Percentiles rank a stretch among this genome's conserved stretches.
phyloP scores from a whole-genome alignment of 2,888 invertebrate genomes.

The Meteorus cinctellus region DNA sequence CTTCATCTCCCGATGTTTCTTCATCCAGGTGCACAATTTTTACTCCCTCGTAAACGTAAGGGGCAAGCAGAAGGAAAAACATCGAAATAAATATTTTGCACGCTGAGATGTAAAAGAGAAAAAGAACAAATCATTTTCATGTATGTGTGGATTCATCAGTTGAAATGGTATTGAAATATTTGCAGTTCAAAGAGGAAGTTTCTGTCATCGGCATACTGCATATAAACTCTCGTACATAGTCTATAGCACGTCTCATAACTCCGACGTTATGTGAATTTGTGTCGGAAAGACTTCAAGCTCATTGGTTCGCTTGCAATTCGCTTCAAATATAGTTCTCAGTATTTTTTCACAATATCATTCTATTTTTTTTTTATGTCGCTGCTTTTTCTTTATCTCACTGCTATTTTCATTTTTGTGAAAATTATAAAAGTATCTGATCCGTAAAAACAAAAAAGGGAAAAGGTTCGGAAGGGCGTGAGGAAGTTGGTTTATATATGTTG shows the following conservation, averaged over 20 bases:
- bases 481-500: conserved; percentile 27
- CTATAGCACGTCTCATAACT: conserved; percentile 29
- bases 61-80: not conserved
- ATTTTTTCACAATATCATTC: conserved; percentile 2
- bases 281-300: conserved; percentile 11
- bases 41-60: conserved; percentile 6
- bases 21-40: conserved; percentile 36
- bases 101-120: not conserved
- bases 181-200: conserved; percentile 27
- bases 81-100: not conserved
- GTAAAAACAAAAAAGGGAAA: not conserved
- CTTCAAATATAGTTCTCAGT: conserved; percentile 52
- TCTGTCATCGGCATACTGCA: conserved; percentile 24
- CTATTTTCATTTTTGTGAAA: not conserved
- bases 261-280: conserved; percentile 34
- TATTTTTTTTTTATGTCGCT: not conserved
- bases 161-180: not conserved
- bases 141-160: conserved; percentile 30
- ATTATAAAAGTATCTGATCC: conserved; percentile 24
- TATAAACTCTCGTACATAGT: conserved; percentile 37
- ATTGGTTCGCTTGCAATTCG: conserved; percentile 49
- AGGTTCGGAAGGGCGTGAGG: not conserved
- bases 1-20: conserved; percentile 34
- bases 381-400: not conserved
- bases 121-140: conserved; percentile 8